Conservation (phyloP, 2,888 invertebrate genomes). For the Scaptomyza polygonia region DNA sequence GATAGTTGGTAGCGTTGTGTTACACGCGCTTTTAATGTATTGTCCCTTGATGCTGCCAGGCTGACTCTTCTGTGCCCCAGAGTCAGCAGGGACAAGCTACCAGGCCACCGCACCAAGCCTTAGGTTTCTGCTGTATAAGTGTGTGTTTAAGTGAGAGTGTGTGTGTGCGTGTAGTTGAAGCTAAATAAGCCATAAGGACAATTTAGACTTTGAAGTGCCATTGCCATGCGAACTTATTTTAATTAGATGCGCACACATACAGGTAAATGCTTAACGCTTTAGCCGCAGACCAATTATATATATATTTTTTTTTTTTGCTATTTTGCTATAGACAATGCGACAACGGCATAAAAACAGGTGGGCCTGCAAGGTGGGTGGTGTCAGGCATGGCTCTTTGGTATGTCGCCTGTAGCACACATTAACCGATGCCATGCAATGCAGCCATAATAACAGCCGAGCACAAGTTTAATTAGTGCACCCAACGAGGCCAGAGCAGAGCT, state of each 20-base stretch:
- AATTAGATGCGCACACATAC: slow-evolving; percentile 77
- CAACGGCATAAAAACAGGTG: slow-evolving; percentile 66
- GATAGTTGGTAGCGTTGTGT: slow-evolving; percentile 40
- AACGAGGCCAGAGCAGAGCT: slow-evolving; percentile 59
- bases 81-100: slow-evolving; percentile 11
- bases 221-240: slow-evolving; percentile 78
- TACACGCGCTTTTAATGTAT: slow-evolving; percentile 57
- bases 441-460: slow-evolving; percentile 75
- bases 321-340: slow-evolving; percentile 62
- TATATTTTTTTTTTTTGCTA: slow-evolving; percentile 28
- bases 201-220: slow-evolving; percentile 79
- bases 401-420: slow-evolving; percentile 72
- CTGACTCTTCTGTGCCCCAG: slow-evolving; percentile 4
- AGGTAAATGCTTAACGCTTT: slow-evolving; percentile 75
- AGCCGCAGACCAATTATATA: slow-evolving; percentile 48
- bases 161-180: slow-evolving; percentile 45
- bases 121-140: slow-evolving; percentile 13
- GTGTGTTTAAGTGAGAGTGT: slow-evolving; percentile 1
- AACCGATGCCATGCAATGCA: slow-evolving; percentile 80
- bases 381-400: slow-evolving; percentile 19
- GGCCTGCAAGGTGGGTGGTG: slow-evolving; percentile 17
- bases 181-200: slow-evolving; percentile 77
- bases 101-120: slow-evolving; percentile 53
- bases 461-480: slow-evolving; percentile 77
- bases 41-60: slow-evolving; percentile 52